Conservation (phyloP, 2,113 vertebrate species). For the Galbula dea region DNA sequence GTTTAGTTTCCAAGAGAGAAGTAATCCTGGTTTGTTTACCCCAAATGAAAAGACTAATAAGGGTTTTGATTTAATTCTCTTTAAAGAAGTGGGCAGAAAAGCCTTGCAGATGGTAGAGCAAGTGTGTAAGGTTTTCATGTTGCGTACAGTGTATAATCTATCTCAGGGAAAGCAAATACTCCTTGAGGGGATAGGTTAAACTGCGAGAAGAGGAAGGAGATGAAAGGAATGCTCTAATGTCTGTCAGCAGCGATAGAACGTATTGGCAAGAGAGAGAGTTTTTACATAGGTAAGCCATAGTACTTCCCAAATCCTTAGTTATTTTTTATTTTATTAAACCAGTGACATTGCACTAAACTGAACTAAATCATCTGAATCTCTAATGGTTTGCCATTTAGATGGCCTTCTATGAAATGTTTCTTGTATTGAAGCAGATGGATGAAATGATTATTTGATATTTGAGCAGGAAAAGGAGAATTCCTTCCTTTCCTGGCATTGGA, state of each 20-base stretch:
- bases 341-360: constrained; percentile 35
- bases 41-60: constrained; percentile 46
- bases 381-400: constrained; percentile 40
- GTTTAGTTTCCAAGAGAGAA: neutral
- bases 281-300: constrained; percentile 56
- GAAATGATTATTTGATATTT: constrained; percentile 50
- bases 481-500: constrained; percentile 50
- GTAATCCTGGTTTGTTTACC: constrained; percentile 11
- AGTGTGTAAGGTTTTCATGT: constrained; percentile 58
- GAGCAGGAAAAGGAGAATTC: constrained; percentile 47
- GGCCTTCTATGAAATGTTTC: constrained; percentile 45
- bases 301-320: constrained; percentile 57
- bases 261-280: constrained; percentile 53
- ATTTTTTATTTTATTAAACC: constrained; percentile 69
- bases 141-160: constrained; percentile 60
- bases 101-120: constrained; percentile 64
- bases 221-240: constrained; percentile 71
- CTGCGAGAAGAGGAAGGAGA: constrained; percentile 72
- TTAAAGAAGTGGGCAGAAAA: constrained; percentile 58
- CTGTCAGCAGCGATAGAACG: constrained; percentile 68
- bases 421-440: constrained; percentile 37
- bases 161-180: constrained; percentile 72
- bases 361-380: constrained; percentile 67
- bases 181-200: constrained; percentile 70
- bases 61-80: constrained; percentile 31